Percentiles rank a stretch among this genome's conserved stretches.
phyloP scores from a whole-genome alignment of 2,888 invertebrate genomes.

The Chironomus riparius region DNA sequence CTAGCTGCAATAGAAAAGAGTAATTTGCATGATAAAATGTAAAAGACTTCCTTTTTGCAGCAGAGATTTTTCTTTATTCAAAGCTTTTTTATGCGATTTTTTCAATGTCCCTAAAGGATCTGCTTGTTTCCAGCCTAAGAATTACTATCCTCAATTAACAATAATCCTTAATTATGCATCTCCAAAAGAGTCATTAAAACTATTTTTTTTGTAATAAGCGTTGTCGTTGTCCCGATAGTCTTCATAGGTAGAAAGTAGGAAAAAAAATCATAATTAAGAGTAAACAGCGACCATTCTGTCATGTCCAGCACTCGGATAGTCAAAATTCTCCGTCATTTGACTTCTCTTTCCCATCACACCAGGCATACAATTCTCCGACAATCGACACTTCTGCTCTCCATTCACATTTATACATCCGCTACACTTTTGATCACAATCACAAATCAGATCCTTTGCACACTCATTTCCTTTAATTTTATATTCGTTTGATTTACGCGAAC shows the following conservation, averaged over 20 bases:
- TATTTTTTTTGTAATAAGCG: background rate
- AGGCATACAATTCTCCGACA: background rate
- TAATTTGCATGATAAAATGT: too few relatives aligned
- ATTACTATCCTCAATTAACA: background rate
- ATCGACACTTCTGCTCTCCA: background rate
- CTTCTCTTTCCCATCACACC: background rate
- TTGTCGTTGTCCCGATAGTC: background rate
- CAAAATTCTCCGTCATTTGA: background rate
- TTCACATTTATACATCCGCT: conserved; percentile 16
- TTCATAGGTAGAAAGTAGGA: background rate
- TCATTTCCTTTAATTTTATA: background rate
- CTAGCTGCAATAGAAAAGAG: background rate
- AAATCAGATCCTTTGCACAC: background rate
- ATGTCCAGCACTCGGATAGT: too few relatives aligned
- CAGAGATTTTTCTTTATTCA: background rate
- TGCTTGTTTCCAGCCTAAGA: background rate
- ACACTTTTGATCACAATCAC: conserved; percentile 15
- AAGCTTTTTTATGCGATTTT: background rate
- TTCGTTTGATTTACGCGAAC: background rate
- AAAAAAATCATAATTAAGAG: background rate
- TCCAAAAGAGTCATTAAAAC: background rate
- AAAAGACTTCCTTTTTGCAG: background rate
- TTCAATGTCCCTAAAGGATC: background rate
- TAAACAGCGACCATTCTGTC: background rate
- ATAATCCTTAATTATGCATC: too few relatives aligned